Evolutionary conservation across 2,888 invertebrate species (phyloP).

Genomic region (Drosophila subquinaria): DNA sequence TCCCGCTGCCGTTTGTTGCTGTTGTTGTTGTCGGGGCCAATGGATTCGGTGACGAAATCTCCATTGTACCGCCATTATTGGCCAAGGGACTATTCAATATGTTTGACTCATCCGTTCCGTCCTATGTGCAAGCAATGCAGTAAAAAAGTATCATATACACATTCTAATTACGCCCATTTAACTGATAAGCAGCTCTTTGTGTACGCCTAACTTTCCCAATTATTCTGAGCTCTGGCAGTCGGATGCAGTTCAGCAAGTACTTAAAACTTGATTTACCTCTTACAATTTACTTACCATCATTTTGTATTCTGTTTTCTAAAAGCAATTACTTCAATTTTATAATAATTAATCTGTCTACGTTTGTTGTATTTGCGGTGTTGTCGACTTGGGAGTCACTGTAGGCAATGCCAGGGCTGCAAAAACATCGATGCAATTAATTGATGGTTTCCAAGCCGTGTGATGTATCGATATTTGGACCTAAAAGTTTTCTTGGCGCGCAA

Average conservation of each 20-base stretch:
- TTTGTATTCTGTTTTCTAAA: slow-evolving; percentile 26
- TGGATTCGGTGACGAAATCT: slow-evolving; percentile 70
- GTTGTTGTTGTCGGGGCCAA: slow-evolving; percentile 43
- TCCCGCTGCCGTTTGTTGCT: slow-evolving; percentile 76
- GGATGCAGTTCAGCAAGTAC: not conserved
- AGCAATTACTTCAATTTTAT: slow-evolving; percentile 42
- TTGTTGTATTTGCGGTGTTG: slow-evolving; percentile 43
- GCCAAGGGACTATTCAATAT: slow-evolving; percentile 52
- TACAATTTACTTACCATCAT: slow-evolving; percentile 51
- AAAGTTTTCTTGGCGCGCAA: too few relatives aligned
- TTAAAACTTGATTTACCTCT: not conserved
- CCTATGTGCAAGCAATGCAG: slow-evolving; percentile 55
- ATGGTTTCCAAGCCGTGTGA: too few relatives aligned
- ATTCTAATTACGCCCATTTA: slow-evolving; percentile 55
- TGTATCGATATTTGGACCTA: too few relatives aligned
- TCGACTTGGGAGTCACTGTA: too few relatives aligned
- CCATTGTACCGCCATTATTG: slow-evolving; percentile 57
- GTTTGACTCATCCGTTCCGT: slow-evolving; percentile 80
- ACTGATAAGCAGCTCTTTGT: slow-evolving; percentile 60
- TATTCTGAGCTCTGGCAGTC: not conserved
- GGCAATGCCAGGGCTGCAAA: too few relatives aligned
- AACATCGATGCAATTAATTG: too few relatives aligned
- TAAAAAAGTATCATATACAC: slow-evolving; percentile 31
- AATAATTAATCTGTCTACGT: slow-evolving; percentile 28
- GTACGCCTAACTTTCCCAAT: not conserved